Evolutionary conservation across 2,113 vertebrate species (phyloP).

Genomic region (Percopsis transmontana): DNA sequence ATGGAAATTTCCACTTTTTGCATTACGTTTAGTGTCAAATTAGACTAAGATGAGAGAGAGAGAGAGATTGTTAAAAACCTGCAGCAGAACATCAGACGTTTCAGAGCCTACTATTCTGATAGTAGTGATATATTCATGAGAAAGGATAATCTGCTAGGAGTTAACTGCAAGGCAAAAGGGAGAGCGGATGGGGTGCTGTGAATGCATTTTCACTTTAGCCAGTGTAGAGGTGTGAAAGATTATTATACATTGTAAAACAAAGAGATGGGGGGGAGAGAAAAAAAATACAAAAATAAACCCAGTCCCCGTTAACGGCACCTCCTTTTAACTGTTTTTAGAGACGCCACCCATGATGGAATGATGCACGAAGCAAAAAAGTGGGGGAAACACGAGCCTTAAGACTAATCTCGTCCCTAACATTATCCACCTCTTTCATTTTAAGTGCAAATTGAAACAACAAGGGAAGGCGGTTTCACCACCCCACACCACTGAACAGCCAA

Average conservation of each 20-base stretch:
- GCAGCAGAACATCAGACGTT: constrained; percentile 71
- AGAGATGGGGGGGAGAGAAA: not conserved
- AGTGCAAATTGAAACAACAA: constrained; percentile 63
- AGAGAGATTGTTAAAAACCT: constrained; percentile 51
- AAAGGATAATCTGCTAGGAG: constrained; percentile 43
- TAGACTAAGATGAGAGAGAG: constrained; percentile 73
- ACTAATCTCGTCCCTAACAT: constrained; percentile 14
- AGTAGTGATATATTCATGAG: constrained; percentile 63
- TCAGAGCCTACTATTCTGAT: constrained; percentile 66
- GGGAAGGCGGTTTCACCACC: constrained; percentile 41
- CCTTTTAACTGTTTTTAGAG: constrained; percentile 34
- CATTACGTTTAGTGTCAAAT: constrained; percentile 83
- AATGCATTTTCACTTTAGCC: constrained; percentile 41
- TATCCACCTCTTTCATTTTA: constrained; percentile 37
- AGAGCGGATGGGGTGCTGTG: constrained; percentile 18
- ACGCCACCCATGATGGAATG: constrained; percentile 17
- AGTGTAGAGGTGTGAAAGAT: constrained; percentile 22
- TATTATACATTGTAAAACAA: not conserved
- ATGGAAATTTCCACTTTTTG: constrained; percentile 81
- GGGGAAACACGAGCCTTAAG: constrained; percentile 42
- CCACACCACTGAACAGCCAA: no score
- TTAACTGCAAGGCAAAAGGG: constrained; percentile 55
- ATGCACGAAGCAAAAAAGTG: constrained; percentile 15
- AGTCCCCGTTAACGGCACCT: constrained; percentile 10
- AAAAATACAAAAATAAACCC: not conserved